Evolutionary conservation across 2,888 invertebrate genomes (phyloP).

Genomic region (Tachina fera): DNA sequence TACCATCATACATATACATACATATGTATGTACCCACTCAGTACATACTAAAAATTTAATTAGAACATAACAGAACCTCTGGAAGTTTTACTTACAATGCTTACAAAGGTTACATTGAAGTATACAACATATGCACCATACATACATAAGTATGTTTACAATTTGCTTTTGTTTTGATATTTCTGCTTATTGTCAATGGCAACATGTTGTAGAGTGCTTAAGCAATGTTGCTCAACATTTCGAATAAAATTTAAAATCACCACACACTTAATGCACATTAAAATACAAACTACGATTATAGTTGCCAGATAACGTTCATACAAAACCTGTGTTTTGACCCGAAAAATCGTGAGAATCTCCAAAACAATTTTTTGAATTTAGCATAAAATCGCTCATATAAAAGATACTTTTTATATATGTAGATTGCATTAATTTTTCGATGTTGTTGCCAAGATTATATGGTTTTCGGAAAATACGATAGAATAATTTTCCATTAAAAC

Average conservation of each 20-base stretch:
- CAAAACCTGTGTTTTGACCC: background rate
- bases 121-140: background rate
- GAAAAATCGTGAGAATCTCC: background rate
- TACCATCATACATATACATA: background rate
- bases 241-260: conserved; percentile 17
- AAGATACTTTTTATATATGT: no score
- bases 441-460: background rate
- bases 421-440: background rate
- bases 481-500: no score
- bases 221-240: conserved; percentile 16
- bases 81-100: no score
- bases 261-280: background rate
- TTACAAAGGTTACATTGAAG: no score
- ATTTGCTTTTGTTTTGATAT: no score
- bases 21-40: background rate
- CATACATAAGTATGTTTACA: background rate
- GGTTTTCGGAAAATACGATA: no score
- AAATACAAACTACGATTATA: background rate
- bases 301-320: background rate
- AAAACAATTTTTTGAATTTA: no score
- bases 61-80: no score
- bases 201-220: no score
- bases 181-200: background rate
- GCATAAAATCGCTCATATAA: no score
- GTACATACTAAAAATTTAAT: no score